A percentile compares a stretch with the other conserved stretches of the same genome.
These are phyloP conservation scores for Rhopilema esculentum DNA, from an alignment of 30 jellyfish, hydroid and myxozoan species.

Conservation along the genomic window DNA sequence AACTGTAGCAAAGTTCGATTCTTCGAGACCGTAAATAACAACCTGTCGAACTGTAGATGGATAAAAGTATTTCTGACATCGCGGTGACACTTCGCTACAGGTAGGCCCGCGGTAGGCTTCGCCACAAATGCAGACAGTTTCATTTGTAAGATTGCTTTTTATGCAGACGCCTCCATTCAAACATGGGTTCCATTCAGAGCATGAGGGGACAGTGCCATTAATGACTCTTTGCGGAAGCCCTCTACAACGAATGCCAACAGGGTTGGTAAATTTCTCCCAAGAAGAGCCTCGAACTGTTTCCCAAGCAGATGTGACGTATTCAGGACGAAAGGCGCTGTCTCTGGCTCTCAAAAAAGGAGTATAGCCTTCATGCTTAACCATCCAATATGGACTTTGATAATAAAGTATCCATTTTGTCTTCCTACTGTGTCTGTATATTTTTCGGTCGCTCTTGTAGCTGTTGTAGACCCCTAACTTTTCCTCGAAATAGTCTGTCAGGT, in stretches of 20 bases:
- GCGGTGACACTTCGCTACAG: neutral
- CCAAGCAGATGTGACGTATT: slow-evolving; percentile 52
- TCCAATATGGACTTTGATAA: slow-evolving; percentile 43
- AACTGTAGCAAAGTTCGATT: slow-evolving; percentile 29
- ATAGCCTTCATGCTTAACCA: slow-evolving; percentile 16
- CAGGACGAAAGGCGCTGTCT: slow-evolving; percentile 56
- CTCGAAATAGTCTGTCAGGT: slow-evolving; percentile 29
- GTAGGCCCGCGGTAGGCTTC: slow-evolving; percentile 4
- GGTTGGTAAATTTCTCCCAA: slow-evolving; percentile 10
- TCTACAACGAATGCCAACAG: slow-evolving; percentile 35
- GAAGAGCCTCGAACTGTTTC: slow-evolving; percentile 6
- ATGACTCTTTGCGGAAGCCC: neutral
- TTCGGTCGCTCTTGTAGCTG: slow-evolving; percentile 44
- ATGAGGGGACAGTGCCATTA: neutral
- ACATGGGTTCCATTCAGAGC: slow-evolving; percentile 38
- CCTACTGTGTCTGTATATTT: slow-evolving; percentile 55
- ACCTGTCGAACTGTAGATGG: neutral
- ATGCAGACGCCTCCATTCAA: slow-evolving; percentile 34
- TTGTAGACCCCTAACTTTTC: slow-evolving; percentile 18
- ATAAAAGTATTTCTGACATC: slow-evolving; percentile 7
- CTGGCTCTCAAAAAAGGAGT: slow-evolving; percentile 22
- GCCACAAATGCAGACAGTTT: slow-evolving; percentile 28
- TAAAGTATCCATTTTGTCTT: slow-evolving; percentile 35
- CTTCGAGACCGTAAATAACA: slow-evolving; percentile 8
- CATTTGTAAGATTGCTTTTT: slow-evolving; percentile 8